Conservation (phyloP, 2,888 invertebrate species). For the Agapetus fuscipes region DNA sequence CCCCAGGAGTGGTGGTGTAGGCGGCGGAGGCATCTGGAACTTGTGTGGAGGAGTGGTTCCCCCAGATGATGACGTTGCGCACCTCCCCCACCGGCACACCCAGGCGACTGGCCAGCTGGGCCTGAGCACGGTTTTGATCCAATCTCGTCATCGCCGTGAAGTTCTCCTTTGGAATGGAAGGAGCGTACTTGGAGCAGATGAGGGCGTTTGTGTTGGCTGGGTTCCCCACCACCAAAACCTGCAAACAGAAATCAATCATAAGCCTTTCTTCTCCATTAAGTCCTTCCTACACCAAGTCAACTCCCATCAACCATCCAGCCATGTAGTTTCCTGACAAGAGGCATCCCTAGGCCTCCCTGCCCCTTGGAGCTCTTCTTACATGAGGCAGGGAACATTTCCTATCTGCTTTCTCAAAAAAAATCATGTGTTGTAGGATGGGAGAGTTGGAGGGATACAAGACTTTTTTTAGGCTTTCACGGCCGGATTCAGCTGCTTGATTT, state of each 20-base stretch:
- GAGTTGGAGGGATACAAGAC: too few relatives aligned
- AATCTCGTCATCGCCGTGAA: constrained; percentile 97
- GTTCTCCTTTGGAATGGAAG: constrained; percentile 91
- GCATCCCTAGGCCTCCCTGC: too few relatives aligned
- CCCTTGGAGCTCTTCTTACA: too few relatives aligned
- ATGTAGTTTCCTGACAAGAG: too few relatives aligned
- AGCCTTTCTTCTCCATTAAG: too few relatives aligned
- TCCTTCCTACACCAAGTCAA: too few relatives aligned
- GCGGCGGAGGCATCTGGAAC: constrained; percentile 88
- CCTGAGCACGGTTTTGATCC: constrained; percentile 95
- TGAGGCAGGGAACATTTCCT: too few relatives aligned
- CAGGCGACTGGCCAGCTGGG: constrained; percentile 71
- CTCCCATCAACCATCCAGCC: too few relatives aligned
- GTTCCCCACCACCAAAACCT: constrained; percentile 88
- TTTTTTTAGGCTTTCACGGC: too few relatives aligned
- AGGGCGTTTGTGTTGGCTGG: constrained; percentile 98
- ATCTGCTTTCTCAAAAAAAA: too few relatives aligned
- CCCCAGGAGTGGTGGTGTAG: constrained; percentile 45
- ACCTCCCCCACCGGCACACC: constrained; percentile 64
- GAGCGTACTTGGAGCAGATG: constrained; percentile 91
- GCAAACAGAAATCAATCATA: neutral
- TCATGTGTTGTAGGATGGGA: too few relatives aligned
- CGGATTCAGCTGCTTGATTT: too few relatives aligned
- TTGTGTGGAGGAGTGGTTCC: constrained; percentile 98
- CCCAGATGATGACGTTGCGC: constrained; percentile 94